Evolutionary conservation across 2,113 vertebrate species (phyloP).

Genomic region (Limnothrissa miodon): DNA sequence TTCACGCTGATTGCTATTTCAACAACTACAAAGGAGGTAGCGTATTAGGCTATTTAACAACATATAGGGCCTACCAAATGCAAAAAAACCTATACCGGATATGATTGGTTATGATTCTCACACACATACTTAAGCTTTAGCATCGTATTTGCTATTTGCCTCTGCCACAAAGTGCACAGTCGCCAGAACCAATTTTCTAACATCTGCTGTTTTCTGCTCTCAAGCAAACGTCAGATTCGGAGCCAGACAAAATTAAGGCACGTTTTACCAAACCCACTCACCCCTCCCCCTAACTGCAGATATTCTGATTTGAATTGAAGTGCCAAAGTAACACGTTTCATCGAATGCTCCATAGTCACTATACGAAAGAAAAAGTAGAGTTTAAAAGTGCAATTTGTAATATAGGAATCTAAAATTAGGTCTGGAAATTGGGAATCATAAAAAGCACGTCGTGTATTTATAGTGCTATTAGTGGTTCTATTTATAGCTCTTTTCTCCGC

Average conservation of each 20-base stretch:
- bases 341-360: background rate
- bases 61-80: too few species aligned
- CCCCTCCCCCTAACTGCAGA: constrained; percentile 38
- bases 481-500: background rate
- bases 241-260: background rate
- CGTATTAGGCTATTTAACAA: too few species aligned
- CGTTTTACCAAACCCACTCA: background rate
- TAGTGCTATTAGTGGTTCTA: constrained; percentile 9
- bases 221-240: background rate
- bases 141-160: background rate
- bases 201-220: constrained; percentile 2
- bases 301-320: constrained; percentile 32
- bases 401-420: background rate
- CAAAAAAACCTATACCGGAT: too few species aligned
- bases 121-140: background rate
- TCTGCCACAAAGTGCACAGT: background rate
- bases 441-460: background rate
- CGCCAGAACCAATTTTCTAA: constrained; percentile 14
- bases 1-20: background rate
- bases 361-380: background rate
- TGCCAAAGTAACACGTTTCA: constrained; percentile 9
- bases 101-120: too few species aligned
- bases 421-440: background rate
- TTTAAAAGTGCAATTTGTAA: background rate
- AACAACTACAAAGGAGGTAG: too few species aligned